Conservation (phyloP, 2,113 vertebrate genomes). For the Indicator maculatus region DNA sequence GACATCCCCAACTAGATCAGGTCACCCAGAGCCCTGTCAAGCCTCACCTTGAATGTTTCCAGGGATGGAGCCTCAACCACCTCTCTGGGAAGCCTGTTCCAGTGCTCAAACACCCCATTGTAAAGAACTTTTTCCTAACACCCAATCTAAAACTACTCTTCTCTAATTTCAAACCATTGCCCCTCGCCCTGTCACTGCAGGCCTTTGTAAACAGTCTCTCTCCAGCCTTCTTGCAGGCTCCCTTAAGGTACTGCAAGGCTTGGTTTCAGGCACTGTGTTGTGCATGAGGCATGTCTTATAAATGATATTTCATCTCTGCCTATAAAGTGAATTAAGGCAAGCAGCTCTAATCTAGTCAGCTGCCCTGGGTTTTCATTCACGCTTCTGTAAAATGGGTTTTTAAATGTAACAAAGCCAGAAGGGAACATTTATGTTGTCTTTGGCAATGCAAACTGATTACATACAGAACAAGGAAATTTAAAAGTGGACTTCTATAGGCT, state of each 20-base stretch:
- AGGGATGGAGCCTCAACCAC: no score
- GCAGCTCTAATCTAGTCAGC: neutral
- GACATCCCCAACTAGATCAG: no score
- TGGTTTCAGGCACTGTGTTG: neutral
- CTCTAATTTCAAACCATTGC: no score
- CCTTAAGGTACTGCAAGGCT: neutral
- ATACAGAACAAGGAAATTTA: neutral
- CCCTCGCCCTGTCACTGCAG: no score
- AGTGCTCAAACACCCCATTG: no score
- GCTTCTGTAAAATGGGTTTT: neutral
- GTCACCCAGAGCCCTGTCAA: no score
- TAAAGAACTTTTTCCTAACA: no score
- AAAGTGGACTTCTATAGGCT: neutral
- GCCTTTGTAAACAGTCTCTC: no score
- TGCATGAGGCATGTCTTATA: neutral
- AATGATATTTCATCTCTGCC: neutral
- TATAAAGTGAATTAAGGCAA: neutral
- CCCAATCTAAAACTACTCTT: no score
- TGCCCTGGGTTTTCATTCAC: neutral
- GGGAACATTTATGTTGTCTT: neutral
- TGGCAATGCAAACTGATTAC: neutral
- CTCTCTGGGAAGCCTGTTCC: no score
- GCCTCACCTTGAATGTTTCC: no score
- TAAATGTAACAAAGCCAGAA: neutral
- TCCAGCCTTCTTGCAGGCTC: no score